Percentiles rank a stretch among this genome's conserved stretches.
Evolutionary conservation across 2,797 vertebrate species (phyloP).

Genomic region (Gastrophryne carolinensis): DNA sequence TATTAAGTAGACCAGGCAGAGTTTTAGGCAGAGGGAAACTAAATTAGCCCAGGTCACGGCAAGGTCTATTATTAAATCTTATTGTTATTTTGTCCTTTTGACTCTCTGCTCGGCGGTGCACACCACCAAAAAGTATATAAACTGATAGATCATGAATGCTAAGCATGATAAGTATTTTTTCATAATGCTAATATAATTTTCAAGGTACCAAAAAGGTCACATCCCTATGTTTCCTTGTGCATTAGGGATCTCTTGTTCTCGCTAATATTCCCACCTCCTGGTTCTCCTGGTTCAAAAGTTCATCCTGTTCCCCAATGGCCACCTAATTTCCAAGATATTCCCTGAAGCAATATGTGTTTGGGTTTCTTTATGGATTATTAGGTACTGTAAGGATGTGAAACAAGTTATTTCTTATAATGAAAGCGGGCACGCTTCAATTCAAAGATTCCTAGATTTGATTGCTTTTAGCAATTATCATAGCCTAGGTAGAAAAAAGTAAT

Average conservation of each 20-base stretch:
- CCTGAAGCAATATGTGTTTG: constrained; percentile 84
- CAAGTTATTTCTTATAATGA: constrained; percentile 84
- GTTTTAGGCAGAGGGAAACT: constrained; percentile 71
- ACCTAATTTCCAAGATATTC: constrained; percentile 85
- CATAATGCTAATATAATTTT: constrained; percentile 78
- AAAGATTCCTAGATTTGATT: constrained; percentile 78
- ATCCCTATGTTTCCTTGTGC: constrained; percentile 66
- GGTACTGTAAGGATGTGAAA: constrained; percentile 81
- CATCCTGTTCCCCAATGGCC: constrained; percentile 80
- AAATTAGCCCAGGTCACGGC: constrained; percentile 69
- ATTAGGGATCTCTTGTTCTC: constrained; percentile 74
- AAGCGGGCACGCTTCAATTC: constrained; percentile 75
- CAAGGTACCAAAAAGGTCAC: constrained; percentile 73
- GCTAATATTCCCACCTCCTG: constrained; percentile 76
- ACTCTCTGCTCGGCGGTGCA: constrained; percentile 70
- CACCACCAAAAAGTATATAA: constrained; percentile 69
- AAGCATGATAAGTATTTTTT: constrained; percentile 77
- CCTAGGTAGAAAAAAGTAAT: constrained; percentile 68
- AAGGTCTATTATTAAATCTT: constrained; percentile 73
- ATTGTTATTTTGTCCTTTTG: constrained; percentile 76
- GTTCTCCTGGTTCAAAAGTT: constrained; percentile 81
- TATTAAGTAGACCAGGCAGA: constrained; percentile 70
- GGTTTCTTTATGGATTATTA: constrained; percentile 86
- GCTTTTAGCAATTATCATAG: constrained; percentile 78
- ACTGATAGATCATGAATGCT: constrained; percentile 71